These are phyloP conservation scores for Hystrix cristata DNA, from an alignment of 2,113 vertebrate genomes.

Conservation along the genomic window DNA sequence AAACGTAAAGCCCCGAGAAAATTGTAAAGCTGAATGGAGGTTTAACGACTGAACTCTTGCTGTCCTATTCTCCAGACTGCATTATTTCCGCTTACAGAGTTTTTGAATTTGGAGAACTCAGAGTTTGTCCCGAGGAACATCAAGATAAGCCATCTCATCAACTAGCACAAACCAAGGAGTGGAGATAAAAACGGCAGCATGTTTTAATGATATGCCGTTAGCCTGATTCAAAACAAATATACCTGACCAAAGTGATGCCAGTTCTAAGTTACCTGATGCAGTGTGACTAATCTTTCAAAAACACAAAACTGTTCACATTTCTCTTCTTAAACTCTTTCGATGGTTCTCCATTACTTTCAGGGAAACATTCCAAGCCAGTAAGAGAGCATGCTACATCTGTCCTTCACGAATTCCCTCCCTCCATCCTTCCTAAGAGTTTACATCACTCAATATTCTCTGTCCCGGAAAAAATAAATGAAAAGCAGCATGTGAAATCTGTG, in stretches of 20 bases:
- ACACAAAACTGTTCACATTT: not conserved
- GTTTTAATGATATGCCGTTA: not conserved
- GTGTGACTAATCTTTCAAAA: not conserved
- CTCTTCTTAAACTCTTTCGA: not conserved
- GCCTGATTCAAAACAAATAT: not conserved
- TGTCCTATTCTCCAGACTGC: not conserved
- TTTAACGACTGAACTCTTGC: not conserved
- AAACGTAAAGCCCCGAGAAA: not conserved
- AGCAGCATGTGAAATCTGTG: accelerated
- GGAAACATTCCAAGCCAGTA: not conserved
- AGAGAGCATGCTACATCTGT: not conserved
- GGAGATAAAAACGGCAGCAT: not conserved
- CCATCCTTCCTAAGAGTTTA: accelerated
- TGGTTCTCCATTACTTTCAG: not conserved
- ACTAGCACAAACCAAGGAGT: accelerated
- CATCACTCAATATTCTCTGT: accelerated
- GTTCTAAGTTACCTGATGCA: not conserved
- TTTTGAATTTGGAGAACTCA: not conserved
- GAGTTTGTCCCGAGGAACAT: accelerated
- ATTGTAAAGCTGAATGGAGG: accelerated
- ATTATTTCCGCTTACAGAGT: not conserved
- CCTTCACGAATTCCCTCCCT: not conserved
- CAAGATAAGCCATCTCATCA: not conserved
- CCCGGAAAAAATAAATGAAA: not conserved
- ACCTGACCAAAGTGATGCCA: not conserved